Evolutionary conservation across 2,888 invertebrate species (phyloP).

Genomic region (Cheilosia scutellata): DNA sequence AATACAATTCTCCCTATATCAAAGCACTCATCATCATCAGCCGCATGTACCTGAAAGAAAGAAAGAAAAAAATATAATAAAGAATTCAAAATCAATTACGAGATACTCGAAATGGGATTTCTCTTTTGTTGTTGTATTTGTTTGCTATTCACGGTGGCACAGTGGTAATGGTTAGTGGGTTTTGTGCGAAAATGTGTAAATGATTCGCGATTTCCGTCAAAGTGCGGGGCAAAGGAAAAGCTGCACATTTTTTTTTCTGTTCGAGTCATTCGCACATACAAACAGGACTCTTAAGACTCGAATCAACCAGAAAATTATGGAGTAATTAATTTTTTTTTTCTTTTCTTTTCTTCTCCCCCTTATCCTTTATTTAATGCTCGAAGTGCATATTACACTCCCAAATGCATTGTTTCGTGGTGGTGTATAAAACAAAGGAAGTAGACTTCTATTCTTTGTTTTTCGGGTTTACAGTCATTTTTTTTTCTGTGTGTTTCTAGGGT

Average conservation of each 20-base stretch:
- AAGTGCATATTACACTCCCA: constrained; percentile 64
- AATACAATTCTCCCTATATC: constrained; percentile 6
- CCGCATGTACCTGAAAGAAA: constrained; percentile 58
- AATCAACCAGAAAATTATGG: constrained; percentile 83
- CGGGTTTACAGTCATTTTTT: constrained; percentile 10
- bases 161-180: constrained; percentile 50
- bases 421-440: constrained; percentile 62
- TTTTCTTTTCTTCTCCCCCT: background rate
- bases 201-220: constrained; percentile 70
- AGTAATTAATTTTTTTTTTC: constrained; percentile 82
- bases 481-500: constrained; percentile 11
- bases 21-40: constrained; percentile 22
- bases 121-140: constrained; percentile 49
- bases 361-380: constrained; percentile 54
- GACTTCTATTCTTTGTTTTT: constrained; percentile 55
- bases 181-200: constrained; percentile 73
- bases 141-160: constrained; percentile 41
- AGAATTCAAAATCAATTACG: constrained; percentile 71
- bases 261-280: constrained; percentile 77
- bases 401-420: constrained; percentile 61
- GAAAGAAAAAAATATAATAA: constrained; percentile 8
- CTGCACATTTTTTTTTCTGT: constrained; percentile 41
- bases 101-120: constrained; percentile 64
- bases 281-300: constrained; percentile 80
- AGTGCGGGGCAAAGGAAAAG: constrained; percentile 51